A percentile compares a stretch with the other conserved stretches of the same genome.
These are phyloP conservation scores for Allophyes oxyacanthae DNA, from an alignment of 2,888 invertebrate genomes.

Conservation along the genomic window DNA sequence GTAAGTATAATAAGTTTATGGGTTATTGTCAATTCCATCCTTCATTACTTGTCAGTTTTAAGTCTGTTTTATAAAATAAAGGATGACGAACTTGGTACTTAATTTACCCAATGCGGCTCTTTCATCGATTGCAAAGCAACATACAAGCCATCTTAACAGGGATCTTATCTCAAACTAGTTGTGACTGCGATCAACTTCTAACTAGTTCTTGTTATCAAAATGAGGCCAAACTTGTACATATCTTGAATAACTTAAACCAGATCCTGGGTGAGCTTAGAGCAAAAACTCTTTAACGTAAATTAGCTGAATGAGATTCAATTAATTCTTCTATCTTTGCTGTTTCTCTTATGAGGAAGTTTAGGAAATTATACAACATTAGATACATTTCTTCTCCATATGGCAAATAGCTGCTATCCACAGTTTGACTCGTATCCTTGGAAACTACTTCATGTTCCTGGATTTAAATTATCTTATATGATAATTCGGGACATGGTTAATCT, in stretches of 20 bases:
- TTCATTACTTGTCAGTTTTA: too few species aligned
- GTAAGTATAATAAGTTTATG: too few species aligned
- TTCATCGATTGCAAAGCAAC: slow-evolving; percentile 30
- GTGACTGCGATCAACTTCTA: slow-evolving; percentile 39
- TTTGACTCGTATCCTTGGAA: too few species aligned
- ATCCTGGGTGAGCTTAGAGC: slow-evolving; percentile 26
- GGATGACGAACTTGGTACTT: too few species aligned
- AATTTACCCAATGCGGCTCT: slow-evolving; percentile 23
- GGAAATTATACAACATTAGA: too few species aligned
- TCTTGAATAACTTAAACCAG: slow-evolving; percentile 48
- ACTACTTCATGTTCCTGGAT: too few species aligned
- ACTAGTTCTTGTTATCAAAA: slow-evolving; percentile 54
- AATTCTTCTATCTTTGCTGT: slow-evolving; percentile 14
- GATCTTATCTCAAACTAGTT: slow-evolving; percentile 46
- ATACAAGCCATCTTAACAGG: slow-evolving; percentile 37
- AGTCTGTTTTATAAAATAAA: too few species aligned
- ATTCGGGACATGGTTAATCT: too few species aligned
- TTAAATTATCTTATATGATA: too few species aligned
- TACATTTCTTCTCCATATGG: not conserved
- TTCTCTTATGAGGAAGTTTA: slow-evolving; percentile 2
- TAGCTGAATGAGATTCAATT: slow-evolving; percentile 39
- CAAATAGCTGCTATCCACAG: too few species aligned
- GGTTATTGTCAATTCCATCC: too few species aligned
- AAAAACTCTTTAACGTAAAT: slow-evolving; percentile 37
- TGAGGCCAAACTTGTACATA: slow-evolving; percentile 50